phyloP scores from a whole-genome alignment of 2,888 invertebrate genomes.

The Cataglyphis altisquamis region DNA sequence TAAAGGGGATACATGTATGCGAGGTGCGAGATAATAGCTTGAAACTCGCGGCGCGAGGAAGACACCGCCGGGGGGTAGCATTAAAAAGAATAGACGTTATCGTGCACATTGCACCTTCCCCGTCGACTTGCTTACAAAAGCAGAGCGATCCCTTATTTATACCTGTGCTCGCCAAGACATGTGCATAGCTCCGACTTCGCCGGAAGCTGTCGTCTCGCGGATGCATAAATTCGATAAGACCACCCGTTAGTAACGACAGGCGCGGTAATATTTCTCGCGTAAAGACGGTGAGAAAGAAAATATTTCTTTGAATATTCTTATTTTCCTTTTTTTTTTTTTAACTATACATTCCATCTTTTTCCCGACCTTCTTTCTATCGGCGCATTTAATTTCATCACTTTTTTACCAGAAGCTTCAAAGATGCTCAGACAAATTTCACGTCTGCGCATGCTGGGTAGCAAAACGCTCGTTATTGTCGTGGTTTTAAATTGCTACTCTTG shows the following conservation, averaged over 20 bases:
- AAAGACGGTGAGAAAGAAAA: not conserved
- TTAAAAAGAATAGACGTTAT: slow-evolving; percentile 61
- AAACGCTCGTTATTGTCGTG: slow-evolving; percentile 59
- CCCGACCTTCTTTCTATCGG: not conserved
- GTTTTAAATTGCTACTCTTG: slow-evolving; percentile 41
- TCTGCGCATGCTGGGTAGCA: not conserved
- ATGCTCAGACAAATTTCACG: slow-evolving; percentile 57
- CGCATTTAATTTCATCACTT: slow-evolving; percentile 23
- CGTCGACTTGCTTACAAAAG: slow-evolving; percentile 36
- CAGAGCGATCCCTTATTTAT: slow-evolving; percentile 49
- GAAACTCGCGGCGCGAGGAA: slow-evolving; percentile 23
- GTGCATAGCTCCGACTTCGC: slow-evolving; percentile 44
- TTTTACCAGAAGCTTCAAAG: slow-evolving; percentile 46
- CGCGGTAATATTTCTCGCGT: slow-evolving; percentile 2
- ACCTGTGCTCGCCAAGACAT: slow-evolving; percentile 26
- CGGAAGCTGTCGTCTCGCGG: slow-evolving; percentile 55
- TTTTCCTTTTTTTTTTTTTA: slow-evolving; percentile 9
- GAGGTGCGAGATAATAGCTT: slow-evolving; percentile 54
- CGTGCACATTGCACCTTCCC: slow-evolving; percentile 47
- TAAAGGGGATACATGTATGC: slow-evolving; percentile 17
- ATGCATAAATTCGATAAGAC: slow-evolving; percentile 79
- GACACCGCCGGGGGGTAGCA: slow-evolving; percentile 15
- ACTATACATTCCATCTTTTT: not conserved
- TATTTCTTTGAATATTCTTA: slow-evolving; percentile 22
- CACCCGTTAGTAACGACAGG: slow-evolving; percentile 67